Base-by-base conservation (phyloP, 2,797 vertebrate species). In the Lacerta viridis region DNA sequence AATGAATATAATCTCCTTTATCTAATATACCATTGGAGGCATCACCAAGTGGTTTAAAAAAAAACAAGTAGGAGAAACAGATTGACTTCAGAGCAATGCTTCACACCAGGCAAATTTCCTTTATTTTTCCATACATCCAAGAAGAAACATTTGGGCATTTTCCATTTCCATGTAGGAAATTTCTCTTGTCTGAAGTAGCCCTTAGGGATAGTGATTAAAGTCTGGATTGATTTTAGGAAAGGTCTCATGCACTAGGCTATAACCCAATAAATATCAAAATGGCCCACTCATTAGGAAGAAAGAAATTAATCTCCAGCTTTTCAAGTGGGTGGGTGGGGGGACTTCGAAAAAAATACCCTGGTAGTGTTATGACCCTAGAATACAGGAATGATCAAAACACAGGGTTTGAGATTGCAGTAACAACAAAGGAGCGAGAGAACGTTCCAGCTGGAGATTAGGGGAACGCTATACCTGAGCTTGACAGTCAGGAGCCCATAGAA, bases 91-190 rank as follows among this genome's bases (percentile, higher is more conserved):
- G 11, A 74, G 43, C 10, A 39, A 46, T 84, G n/a, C n/a, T 84
- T 81, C 59, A 81, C 36, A 64, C 17, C 20, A 64, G 55, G 83
- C 23, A 76, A 64, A 85, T 85, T 41, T 75, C 33, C 15, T 61
- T 33, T 36, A 61, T 7, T 61, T 7, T 36, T 39, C 33, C 25
- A 59, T 39, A 4, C 25, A 33, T 25, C 2, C 9, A 84, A 59
- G 33, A 9, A 39, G 11, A 81, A 39, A 39, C 39, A 74, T 36
- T 27, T 10, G 29, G 33, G 23, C 50, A 75, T 74, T 76, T 85
- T 85, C 83, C 61, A 25, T 75, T 61, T 75, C 50, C 25, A 41
- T 75, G 50, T 76, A 27, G 46, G 13, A 85, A 75, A 75, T 74
- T 27, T 84, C 20, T 76, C 10, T 75, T 75, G 3, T 29, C n/a